phyloP scores from a whole-genome alignment of 2,797 vertebrate genomes.

The Cossypha niveicapilla region DNA sequence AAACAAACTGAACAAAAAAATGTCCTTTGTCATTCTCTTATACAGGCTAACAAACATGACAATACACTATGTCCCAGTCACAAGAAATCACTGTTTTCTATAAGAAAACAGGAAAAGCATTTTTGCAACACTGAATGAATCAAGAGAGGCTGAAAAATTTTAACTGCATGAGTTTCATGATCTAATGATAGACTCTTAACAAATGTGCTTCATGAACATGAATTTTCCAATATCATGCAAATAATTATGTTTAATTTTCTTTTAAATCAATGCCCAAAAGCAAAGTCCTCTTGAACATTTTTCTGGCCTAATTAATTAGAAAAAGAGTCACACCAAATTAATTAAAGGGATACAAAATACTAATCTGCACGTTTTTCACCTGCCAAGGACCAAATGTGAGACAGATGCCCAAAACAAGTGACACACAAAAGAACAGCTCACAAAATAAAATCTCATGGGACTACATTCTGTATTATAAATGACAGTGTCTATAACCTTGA shows the following conservation, averaged over 20 bases:
- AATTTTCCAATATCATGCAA: neutral
- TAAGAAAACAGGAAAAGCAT: neutral
- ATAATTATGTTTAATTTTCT: neutral
- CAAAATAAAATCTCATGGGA: neutral
- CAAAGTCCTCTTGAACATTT: neutral
- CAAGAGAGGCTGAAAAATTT: neutral
- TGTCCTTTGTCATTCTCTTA: neutral
- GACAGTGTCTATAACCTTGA: neutral
- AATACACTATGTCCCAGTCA: neutral
- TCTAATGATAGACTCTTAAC: neutral
- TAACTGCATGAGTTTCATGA: neutral
- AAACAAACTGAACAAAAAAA: neutral
- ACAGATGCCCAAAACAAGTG: neutral
- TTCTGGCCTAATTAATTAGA: slow-evolving; percentile 29
- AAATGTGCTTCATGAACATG: neutral
- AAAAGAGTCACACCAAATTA: neutral
- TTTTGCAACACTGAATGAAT: neutral
- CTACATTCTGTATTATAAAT: neutral
- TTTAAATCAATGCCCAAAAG: neutral
- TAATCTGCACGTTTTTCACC: slow-evolving; percentile 8
- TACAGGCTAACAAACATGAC: neutral
- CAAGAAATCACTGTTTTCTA: neutral
- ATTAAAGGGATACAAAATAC: slow-evolving; percentile 12
- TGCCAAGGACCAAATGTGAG: slow-evolving; percentile 47
- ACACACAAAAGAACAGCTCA: neutral